Base-by-base conservation (phyloP, 1,140 invertebrate genomes). In the Calliphora vicina region DNA sequence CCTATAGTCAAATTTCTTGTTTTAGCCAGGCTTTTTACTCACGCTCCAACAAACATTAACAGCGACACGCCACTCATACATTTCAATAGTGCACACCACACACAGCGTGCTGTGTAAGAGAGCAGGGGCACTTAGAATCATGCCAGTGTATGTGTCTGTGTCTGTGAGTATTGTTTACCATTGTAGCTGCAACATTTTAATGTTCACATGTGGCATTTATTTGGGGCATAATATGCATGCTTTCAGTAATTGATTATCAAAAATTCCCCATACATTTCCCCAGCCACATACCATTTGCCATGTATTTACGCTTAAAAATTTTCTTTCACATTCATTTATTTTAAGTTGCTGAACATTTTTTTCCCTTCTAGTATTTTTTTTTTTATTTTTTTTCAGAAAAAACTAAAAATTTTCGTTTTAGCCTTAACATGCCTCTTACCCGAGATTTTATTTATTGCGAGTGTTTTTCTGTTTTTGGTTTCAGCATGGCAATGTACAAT, bases 221-320 rank as follows among this genome's bases (percentile, higher is more conserved):
- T 67, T 23, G 61, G 61, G 61, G n/a, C 61, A 67, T 67, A 67
- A 67, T 67, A 23, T 67, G 61, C 61, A 67, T 67, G 61, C 61
- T 23, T 67, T 67, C 9, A 67, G 61, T 67, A 67, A 67, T 67
- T 67, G 61, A 67, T 67, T 67, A 67, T 67, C 61, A 67, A 23
- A 67, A 67, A 67, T 23, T 67, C n/a, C 61, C 8, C 61, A 67
- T 67, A 23, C 61, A 67, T 67, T 67, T 67, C 8, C 20, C 57
- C 20, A 67, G n/a, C 45, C 45, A 67, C 57, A 20, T 67, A 20
- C 20, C 17, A 1, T 20, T 67, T 67, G 57, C 20, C 8, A 23
- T 67, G 20, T 67, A 67, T 67, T 67, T 67, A 67, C 5, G 57
- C 10, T 67, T 67, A 67, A 67, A 67, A 2, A 25, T 20, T 13